These are phyloP conservation scores for Zosterops borbonicus DNA, from an alignment of 2,113 vertebrate genomes.

Conservation along the genomic window DNA sequence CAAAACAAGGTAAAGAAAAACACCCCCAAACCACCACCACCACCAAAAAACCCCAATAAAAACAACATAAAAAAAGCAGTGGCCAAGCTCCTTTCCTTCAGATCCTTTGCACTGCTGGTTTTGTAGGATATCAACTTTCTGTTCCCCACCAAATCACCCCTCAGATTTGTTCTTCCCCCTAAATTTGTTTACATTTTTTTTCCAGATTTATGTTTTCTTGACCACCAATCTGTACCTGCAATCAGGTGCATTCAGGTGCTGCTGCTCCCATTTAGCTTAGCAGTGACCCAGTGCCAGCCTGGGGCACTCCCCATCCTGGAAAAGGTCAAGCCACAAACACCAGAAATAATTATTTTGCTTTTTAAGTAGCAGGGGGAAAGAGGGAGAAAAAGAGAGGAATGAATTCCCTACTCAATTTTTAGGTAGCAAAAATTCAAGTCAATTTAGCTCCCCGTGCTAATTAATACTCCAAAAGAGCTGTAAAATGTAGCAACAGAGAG, in stretches of 20 bases:
- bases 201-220: background rate
- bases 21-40: background rate
- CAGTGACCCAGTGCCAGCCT: background rate
- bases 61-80: too few species aligned
- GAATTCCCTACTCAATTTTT: background rate
- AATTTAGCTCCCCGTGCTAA: background rate
- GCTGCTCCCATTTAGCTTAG: background rate
- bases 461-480: background rate
- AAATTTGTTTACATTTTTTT: background rate
- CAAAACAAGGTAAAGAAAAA: background rate
- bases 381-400: background rate
- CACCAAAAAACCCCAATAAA: background rate
- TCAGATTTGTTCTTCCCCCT: background rate
- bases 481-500: background rate
- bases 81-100: background rate
- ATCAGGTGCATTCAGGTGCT: background rate
- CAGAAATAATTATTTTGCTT: background rate
- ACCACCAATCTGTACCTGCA: accelerated
- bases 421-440: background rate
- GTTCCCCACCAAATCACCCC: background rate
- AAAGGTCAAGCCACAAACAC: background rate
- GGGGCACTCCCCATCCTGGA: background rate
- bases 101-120: background rate
- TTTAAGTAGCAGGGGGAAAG: background rate
- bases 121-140: background rate